Evolutionary conservation across 2,797 vertebrate species (phyloP).

Genomic region (Sebastes taczanowskii): DNA sequence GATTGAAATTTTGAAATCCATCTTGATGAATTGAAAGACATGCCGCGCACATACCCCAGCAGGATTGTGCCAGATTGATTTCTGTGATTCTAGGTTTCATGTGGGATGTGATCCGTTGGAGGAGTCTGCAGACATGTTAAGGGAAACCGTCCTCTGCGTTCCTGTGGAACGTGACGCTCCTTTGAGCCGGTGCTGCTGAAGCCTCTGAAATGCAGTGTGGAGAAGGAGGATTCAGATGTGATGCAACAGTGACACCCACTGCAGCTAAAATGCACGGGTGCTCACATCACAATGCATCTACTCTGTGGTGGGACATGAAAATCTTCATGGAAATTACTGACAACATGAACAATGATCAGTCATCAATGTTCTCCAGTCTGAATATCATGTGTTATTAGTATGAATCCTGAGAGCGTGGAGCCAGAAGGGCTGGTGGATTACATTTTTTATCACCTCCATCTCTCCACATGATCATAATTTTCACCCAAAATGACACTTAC

Average conservation of each 20-base stretch:
- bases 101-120: conserved; percentile 26
- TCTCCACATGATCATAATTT: neutral
- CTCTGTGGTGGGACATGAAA: neutral
- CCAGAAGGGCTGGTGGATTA: neutral
- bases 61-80: conserved; percentile 39
- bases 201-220: neutral
- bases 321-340: neutral
- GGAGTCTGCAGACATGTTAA: conserved; percentile 5
- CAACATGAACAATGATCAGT: neutral
- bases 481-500: neutral
- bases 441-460: neutral
- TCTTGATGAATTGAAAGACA: conserved; percentile 51
- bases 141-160: conserved; percentile 7
- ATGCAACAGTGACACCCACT: conserved; percentile 79
- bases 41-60: conserved; percentile 26
- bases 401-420: neutral
- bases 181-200: neutral
- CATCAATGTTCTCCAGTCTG: neutral
- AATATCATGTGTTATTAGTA: neutral
- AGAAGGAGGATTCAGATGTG: conserved; percentile 11
- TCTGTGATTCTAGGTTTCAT: conserved; percentile 13
- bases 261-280: neutral
- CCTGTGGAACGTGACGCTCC: neutral
- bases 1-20: conserved; percentile 65
- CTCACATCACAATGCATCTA: neutral